Base-by-base conservation (phyloP, 2,113 vertebrate genomes). In the Urocolius indicus region DNA sequence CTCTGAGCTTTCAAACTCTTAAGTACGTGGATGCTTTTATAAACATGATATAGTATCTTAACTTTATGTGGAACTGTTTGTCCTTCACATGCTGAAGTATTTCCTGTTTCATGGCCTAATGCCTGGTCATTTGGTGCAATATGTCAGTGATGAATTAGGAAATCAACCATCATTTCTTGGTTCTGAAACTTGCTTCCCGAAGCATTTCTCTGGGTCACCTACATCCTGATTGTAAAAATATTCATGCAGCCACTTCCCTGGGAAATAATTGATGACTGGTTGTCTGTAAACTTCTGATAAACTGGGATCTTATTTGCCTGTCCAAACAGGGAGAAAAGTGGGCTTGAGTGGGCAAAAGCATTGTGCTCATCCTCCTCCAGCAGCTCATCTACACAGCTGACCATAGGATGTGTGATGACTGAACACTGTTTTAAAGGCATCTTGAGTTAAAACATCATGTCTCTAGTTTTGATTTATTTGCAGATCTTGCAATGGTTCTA, bases 331-430 rank as follows among this genome's bases (percentile, higher is more conserved):
- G 38, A 19, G 52, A 71, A 84, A 43, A 16, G 30, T 4, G 9
- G 32, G 4, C 43, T 76, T 34, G 21, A 17, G 9, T 0, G 0
- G 10, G 13, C 26, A 62, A 79, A 54, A 51, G 1, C 11, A 16
- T 21, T 30, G 34, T 26, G 11, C 19, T 58, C 3, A 2, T 65
- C 18, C 16, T 48, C 38, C 20, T 29, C 10, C 18, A 43, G 48
- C 41, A 62, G 20, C 23, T 65, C 21, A 23, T 32, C 29, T 54
- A 16, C 22, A 26, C 24, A 41, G 10, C 13, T 23, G n/a, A 4
- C n/a, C 24, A 36, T 43, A 85, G 23, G 36, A 34, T 55, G 26
- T 3, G 9, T 61, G 30, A 19, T 61, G 26, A 12, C 6, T 49
- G 65, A 71, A 43, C 12, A 10, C 4, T 29, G 4, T 30, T 82